Evolutionary conservation across 2,797 vertebrate genomes (phyloP).

Genomic region (Lates japonicus): DNA sequence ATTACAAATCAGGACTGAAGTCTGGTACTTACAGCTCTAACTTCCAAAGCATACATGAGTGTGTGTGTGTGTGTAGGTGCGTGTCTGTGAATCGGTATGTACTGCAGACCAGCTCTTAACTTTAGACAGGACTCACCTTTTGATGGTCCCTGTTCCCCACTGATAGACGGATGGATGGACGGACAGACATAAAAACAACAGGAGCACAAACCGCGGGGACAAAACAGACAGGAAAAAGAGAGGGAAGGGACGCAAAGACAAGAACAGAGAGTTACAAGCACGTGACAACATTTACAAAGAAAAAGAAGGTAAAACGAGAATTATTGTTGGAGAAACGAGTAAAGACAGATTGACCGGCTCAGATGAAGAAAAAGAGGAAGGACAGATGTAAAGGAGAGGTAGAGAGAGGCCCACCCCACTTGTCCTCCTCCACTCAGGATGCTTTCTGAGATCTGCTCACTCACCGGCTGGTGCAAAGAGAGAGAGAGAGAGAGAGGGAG

Average conservation of each 20-base stretch:
- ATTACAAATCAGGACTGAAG: constrained; percentile 10
- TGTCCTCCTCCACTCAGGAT: constrained; percentile 73
- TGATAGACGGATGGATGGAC: constrained; percentile 55
- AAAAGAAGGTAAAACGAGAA: constrained; percentile 5
- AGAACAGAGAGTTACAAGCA: constrained; percentile 16
- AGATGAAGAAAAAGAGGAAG: constrained; percentile 47
- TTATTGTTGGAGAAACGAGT: background rate
- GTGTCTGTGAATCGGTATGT: constrained; percentile 17
- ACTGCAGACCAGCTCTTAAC: constrained; percentile 52
- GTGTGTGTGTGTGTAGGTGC: constrained; percentile 9
- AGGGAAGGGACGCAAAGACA: constrained; percentile 19
- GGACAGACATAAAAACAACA: constrained; percentile 42
- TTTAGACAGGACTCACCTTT: constrained; percentile 78
- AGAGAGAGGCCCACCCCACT: constrained; percentile 64
- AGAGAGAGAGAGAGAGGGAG: constrained; percentile 20
- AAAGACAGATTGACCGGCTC: constrained; percentile 31
- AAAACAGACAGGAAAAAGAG: constrained; percentile 16
- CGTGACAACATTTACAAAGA: constrained; percentile 2
- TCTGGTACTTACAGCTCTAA: constrained; percentile 24
- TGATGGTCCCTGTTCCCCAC: constrained; percentile 44
- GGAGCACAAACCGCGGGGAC: constrained; percentile 39
- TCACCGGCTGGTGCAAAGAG: constrained; percentile 76
- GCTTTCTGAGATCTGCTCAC: constrained; percentile 80
- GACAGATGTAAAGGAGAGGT: constrained; percentile 46
- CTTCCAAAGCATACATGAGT: constrained; percentile 26